These are phyloP conservation scores for Megatriorchis doriae DNA, from an alignment of 2,113 vertebrate species.

Conservation along the genomic window DNA sequence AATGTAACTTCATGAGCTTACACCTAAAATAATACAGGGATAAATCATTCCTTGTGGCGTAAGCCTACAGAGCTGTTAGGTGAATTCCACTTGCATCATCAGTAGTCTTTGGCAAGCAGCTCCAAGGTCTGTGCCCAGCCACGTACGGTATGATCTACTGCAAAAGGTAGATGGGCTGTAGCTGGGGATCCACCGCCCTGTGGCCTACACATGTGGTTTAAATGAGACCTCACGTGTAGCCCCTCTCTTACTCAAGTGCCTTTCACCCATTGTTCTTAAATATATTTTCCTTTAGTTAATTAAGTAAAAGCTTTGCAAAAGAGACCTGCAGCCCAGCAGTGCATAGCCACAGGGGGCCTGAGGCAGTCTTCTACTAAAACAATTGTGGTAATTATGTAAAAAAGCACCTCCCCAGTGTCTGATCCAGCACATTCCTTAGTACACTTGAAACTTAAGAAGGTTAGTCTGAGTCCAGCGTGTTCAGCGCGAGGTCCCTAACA, in stretches of 20 bases:
- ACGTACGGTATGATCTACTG: background rate
- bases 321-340: background rate
- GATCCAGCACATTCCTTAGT: slow-evolving; percentile 11
- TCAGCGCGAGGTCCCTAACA: background rate
- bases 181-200: background rate
- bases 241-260: background rate
- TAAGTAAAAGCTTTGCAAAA: background rate
- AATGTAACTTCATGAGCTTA: background rate
- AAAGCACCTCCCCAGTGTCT: background rate
- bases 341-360: background rate
- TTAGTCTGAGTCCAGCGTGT: background rate
- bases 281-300: background rate
- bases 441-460: background rate
- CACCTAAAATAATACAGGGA: background rate
- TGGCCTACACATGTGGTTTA: background rate
- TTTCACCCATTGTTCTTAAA: background rate
- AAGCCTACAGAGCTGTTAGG: background rate
- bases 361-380: background rate
- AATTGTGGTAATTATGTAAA: background rate
- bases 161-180: background rate
- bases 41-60: background rate
- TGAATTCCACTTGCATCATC: background rate
- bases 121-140: background rate
- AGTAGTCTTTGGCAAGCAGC: background rate
- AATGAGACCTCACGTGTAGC: background rate